Evolutionary conservation across 2,797 vertebrate species (phyloP).

Genomic region (Clarias platycephalus): DNA sequence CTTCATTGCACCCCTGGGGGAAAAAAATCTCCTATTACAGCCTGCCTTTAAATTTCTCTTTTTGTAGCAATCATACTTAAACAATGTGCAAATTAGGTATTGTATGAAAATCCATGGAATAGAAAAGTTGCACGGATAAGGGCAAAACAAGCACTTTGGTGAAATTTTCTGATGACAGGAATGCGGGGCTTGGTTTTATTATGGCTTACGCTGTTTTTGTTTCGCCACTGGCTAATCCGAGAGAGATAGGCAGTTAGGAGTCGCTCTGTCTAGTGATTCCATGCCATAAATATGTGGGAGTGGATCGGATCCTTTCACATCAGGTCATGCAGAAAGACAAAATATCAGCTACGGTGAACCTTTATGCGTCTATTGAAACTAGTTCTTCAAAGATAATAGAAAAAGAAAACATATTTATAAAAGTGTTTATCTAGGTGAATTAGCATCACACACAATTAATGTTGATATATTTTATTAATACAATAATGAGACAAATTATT

Average conservation of each 20-base stretch:
- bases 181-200: conserved; percentile 52
- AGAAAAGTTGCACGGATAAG: neutral
- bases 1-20: too few relatives aligned
- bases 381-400: neutral
- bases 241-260: conserved; percentile 41
- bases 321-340: conserved; percentile 41
- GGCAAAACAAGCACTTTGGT: conserved; percentile 24
- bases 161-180: conserved; percentile 53
- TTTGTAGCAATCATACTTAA: too few relatives aligned
- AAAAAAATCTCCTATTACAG: neutral
- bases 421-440: neutral
- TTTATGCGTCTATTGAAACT: neutral
- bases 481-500: neutral
- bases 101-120: neutral
- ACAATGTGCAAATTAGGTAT: neutral
- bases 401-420: neutral
- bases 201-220: conserved; percentile 42
- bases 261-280: conserved; percentile 49
- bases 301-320: conserved; percentile 38
- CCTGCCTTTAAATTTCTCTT: neutral
- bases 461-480: neutral
- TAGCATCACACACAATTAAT: neutral
- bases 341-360: conserved; percentile 13
- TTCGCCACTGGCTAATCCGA: conserved; percentile 46
- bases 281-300: conserved; percentile 55